phyloP scores from a whole-genome alignment of 2,888 invertebrate species.

The Malthinus flaveolus region DNA sequence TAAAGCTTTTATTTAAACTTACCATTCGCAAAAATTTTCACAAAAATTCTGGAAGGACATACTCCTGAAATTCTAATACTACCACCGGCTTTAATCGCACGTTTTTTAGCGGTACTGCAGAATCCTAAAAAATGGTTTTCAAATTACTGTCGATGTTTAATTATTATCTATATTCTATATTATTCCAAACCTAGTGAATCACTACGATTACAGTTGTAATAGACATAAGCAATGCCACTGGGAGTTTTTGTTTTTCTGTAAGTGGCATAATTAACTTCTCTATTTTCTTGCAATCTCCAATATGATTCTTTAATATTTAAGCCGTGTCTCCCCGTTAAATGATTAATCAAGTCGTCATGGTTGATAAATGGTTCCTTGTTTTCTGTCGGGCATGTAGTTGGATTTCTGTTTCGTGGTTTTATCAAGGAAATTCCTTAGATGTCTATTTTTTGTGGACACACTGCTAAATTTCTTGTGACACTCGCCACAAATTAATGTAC shows the following conservation, averaged over 20 bases:
- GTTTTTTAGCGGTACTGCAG: slow-evolving; percentile 10
- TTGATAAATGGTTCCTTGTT: slow-evolving; percentile 2
- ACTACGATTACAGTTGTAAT: slow-evolving; percentile 25
- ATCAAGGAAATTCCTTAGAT: slow-evolving; percentile 1
- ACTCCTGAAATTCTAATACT: slow-evolving; percentile 12
- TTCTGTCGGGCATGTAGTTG: slow-evolving; percentile 5
- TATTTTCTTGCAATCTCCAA: slow-evolving; percentile 15
- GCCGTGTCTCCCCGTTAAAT: slow-evolving; percentile 11
- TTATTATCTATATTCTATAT: too few species aligned
- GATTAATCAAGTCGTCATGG: slow-evolving; percentile 5
- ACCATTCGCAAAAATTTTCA: slow-evolving; percentile 7
- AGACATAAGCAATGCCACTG: slow-evolving; percentile 7
- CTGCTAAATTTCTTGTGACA: slow-evolving; percentile 12
- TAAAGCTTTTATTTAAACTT: background rate
- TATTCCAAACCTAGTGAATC: slow-evolving; percentile 13
- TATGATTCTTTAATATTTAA: slow-evolving; percentile 15
- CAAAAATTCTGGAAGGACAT: slow-evolving; percentile 29
- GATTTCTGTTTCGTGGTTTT: slow-evolving; percentile 1
- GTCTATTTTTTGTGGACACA: slow-evolving; percentile 6
- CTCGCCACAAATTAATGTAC: slow-evolving; percentile 4
- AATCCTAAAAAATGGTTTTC: background rate
- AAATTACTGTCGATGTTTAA: too few species aligned
- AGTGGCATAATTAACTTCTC: slow-evolving; percentile 14
- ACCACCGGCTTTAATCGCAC: slow-evolving; percentile 20
- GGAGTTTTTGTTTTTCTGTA: background rate